These are phyloP conservation scores for Cepphus grylle DNA, from an alignment of 2,113 vertebrate genomes.

Conservation along the genomic window DNA sequence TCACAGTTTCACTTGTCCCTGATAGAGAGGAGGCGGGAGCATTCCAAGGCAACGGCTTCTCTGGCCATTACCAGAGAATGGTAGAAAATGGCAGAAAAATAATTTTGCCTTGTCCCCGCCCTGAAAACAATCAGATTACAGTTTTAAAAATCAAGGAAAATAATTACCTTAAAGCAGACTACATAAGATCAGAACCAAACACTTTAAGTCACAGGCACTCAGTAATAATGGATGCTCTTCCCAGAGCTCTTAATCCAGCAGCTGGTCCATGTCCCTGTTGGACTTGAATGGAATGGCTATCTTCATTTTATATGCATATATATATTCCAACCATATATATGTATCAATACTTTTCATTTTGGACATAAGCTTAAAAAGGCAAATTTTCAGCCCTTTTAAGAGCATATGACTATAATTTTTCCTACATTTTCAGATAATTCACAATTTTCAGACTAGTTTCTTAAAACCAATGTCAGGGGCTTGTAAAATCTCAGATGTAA, in stretches of 20 bases:
- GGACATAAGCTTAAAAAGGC: not conserved
- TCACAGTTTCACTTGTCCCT: not conserved
- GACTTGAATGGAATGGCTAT: not conserved
- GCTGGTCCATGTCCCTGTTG: not conserved
- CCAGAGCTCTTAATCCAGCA: not conserved
- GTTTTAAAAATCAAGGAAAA: not conserved
- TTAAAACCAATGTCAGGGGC: not conserved
- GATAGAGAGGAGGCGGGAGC: not conserved
- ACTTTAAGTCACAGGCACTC: not conserved
- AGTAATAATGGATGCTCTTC: not conserved
- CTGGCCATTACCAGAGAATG: not conserved
- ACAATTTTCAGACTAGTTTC: not conserved
- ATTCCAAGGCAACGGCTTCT: not conserved
- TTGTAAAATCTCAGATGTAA: not conserved
- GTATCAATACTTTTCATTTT: not conserved
- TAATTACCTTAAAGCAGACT: not conserved
- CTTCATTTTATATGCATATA: not conserved
- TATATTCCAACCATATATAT: not conserved
- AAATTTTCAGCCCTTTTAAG: not conserved
- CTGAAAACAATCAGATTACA: not conserved
- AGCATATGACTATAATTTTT: not conserved
- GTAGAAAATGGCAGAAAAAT: not conserved
- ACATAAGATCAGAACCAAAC: not conserved
- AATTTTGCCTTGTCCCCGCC: not conserved
- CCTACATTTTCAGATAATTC: not conserved